A percentile compares a stretch with the other conserved stretches of the same genome.
These are phyloP conservation scores for Cyphomyrus plagiostoma DNA, from an alignment of 2,113 vertebrate genomes.

Conservation along the genomic window DNA sequence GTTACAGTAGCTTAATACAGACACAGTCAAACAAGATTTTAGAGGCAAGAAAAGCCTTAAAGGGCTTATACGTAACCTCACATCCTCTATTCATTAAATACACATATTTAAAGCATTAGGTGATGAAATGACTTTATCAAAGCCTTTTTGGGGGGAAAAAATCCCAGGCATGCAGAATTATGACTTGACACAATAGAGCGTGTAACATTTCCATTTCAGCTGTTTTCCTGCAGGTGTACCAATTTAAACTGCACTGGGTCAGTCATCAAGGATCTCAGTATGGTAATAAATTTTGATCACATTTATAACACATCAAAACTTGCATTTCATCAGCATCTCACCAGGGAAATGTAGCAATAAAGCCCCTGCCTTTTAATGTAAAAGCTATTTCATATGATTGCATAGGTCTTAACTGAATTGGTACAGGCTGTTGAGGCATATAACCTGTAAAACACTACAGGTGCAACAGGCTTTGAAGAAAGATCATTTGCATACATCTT, in stretches of 20 bases:
- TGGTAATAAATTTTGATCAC: neutral
- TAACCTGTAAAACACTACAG: neutral
- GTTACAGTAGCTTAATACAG: neutral
- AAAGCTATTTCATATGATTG: neutral
- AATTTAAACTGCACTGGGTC: neutral
- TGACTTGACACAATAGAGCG: neutral
- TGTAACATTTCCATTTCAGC: neutral
- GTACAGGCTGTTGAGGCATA: neutral
- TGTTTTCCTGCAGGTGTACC: neutral
- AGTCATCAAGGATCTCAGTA: neutral
- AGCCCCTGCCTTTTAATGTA: neutral
- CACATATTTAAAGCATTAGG: constrained; percentile 6
- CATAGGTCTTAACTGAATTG: neutral
- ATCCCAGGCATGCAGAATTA: neutral
- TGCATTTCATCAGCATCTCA: neutral
- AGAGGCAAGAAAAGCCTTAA: constrained; percentile 5
- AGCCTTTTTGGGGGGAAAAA: neutral
- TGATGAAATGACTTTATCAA: neutral
- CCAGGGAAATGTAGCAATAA: neutral
- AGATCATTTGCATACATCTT: neutral
- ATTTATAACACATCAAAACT: neutral
- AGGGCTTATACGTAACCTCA: constrained; percentile 5
- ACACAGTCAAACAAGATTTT: neutral
- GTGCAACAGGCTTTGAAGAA: neutral
- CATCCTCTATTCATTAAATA: constrained; percentile 1